phyloP scores from a whole-genome alignment of 2,113 vertebrate species.

The Tetrao urogallus region DNA sequence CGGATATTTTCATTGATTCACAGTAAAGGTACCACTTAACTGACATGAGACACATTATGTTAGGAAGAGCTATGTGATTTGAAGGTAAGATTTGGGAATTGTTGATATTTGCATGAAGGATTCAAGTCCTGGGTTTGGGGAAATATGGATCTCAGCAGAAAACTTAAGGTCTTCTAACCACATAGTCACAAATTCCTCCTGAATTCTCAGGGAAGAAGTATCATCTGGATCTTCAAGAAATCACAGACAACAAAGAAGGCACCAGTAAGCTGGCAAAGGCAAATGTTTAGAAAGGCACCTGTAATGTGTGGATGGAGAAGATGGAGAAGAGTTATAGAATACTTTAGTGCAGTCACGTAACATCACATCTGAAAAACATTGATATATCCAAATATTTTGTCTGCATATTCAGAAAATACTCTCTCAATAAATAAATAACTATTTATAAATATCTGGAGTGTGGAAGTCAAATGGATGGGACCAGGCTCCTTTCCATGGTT shows the following conservation, averaged over 20 bases:
- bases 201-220: not conserved
- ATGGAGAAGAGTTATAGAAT: not conserved
- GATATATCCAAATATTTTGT: not conserved
- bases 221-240: not conserved
- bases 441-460: no score
- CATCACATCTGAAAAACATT: not conserved
- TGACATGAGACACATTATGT: accelerated
- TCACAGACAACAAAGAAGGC: not conserved
- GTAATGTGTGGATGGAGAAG: no score
- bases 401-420: not conserved
- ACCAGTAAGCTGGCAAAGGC: not conserved
- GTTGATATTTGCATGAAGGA: not conserved
- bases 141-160: not conserved
- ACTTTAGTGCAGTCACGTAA: not conserved
- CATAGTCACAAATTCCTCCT: not conserved
- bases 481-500: no score
- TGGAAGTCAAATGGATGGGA: no score
- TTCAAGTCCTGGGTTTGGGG: not conserved
- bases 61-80: not conserved
- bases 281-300: not conserved
- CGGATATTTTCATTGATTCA: not conserved
- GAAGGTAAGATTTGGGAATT: not conserved
- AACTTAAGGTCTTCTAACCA: not conserved
- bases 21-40: not conserved
- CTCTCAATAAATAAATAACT: not conserved